Evolutionary conservation across 2,113 vertebrate genomes (phyloP), one percentile per base, ranked within the genome.

Genomic region (Oceanites oceanicus): DNA sequence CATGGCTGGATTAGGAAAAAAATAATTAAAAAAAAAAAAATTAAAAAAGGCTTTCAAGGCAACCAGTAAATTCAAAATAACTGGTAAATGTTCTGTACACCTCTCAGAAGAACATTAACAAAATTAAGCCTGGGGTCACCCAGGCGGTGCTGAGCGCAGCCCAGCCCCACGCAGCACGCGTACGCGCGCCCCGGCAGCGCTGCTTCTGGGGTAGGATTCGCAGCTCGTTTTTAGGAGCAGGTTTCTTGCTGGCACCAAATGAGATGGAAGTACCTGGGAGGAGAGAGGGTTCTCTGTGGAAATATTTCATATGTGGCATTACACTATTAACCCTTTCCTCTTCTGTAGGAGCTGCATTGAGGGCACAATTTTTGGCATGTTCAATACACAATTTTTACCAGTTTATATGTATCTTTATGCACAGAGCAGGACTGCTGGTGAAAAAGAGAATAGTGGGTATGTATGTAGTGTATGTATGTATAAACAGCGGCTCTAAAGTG

Each of bases 131-230:
- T 87, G 47, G 72, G 78, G 53, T 73, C n/a, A 15, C 8, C 2
- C 27, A 8, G 16, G 2, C 89, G 62, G 38, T 67, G 65, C 23
- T 67, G 68, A 62, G 29, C 10, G 1, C 45, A 80, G 53, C 44
- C 15, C 26, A 52, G 53, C 26, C 12, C 30, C 62, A 13, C 0
- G 1, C 53, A 65, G 58, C n/a, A 23, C 14, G 38, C 8, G 3
- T 71, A 62, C 61, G 56, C 34, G 25, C 5, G 1, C 29, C 42
- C 29, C 38, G 30, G 56, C 50, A 66, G 36, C 34, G 30, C 47
- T 53, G 36, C n/a, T 73, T 45, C 79, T 68, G 11, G 19, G 55
- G 21, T 52, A 72, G 77, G 61, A 62, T 45, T 65, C 72, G 25
- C 11, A 49, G 50, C 42, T 83, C 15, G 3, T 22, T 86, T 72